Percentiles rank a stretch among this genome's conserved stretches.
Evolutionary conservation across 1,140 invertebrate genomes (phyloP).

Genomic region (Belonocnema kinseyi): DNA sequence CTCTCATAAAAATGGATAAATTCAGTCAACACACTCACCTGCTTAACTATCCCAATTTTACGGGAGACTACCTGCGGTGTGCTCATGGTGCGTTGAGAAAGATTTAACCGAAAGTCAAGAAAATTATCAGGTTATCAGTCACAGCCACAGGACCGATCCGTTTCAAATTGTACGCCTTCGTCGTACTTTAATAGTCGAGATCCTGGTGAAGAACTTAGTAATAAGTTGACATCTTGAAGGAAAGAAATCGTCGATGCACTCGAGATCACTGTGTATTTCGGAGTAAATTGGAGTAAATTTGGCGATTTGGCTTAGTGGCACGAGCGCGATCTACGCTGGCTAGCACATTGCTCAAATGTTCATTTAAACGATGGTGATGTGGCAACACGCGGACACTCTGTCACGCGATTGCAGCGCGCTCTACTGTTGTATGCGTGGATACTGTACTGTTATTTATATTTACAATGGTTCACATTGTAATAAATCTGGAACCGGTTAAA

Average conservation of each 20-base stretch:
- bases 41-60: slow-evolving; percentile 78
- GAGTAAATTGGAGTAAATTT: neutral
- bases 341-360: slow-evolving; percentile 60
- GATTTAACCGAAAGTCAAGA: slow-evolving; percentile 25
- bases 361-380: slow-evolving; percentile 67
- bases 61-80: slow-evolving; percentile 68
- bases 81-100: slow-evolving; percentile 69
- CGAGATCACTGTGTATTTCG: slow-evolving; percentile 40
- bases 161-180: slow-evolving; percentile 30
- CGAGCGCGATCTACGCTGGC: slow-evolving; percentile 65
- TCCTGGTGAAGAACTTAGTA: slow-evolving; percentile 48
- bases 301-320: slow-evolving; percentile 55
- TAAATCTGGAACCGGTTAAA: too few species aligned
- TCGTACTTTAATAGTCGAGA: slow-evolving; percentile 35
- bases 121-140: slow-evolving; percentile 12
- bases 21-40: slow-evolving; percentile 70
- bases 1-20: neutral
- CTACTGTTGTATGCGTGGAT: neutral
- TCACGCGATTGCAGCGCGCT: slow-evolving; percentile 15
- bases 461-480: too few species aligned
- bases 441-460: too few species aligned
- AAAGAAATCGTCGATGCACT: slow-evolving; percentile 39
- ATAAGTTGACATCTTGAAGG: slow-evolving; percentile 59
- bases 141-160: neutral
- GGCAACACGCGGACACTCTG: slow-evolving; percentile 71